These are phyloP conservation scores for Tipula helvola DNA, from an alignment of 2,888 invertebrate genomes.

Conservation along the genomic window DNA sequence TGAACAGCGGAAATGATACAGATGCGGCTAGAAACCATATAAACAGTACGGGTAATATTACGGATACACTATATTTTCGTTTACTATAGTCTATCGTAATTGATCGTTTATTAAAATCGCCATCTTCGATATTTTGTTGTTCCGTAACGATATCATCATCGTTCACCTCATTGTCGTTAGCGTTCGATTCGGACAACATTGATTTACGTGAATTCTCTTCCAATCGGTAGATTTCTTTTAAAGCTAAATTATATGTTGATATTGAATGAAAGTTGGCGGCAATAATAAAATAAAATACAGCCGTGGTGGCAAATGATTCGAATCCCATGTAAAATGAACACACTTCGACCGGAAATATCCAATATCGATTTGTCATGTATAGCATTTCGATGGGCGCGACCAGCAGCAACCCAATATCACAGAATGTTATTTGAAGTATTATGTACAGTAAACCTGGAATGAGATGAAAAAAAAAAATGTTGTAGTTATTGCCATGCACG, in stretches of 20 bases:
- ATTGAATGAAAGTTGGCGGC: conserved; percentile 45
- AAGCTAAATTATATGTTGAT: conserved; percentile 30
- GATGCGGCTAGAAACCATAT: conserved; percentile 46
- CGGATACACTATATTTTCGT: conserved; percentile 36
- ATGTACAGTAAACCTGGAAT: conserved; percentile 41
- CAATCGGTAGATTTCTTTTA: conserved; percentile 13
- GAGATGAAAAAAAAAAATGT: not conserved
- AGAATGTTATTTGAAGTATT: conserved; percentile 41
- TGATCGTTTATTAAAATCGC: conserved; percentile 25
- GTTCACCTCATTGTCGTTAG: not conserved
- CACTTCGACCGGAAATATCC: conserved; percentile 38
- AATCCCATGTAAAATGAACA: conserved; percentile 44
- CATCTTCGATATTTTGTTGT: conserved; percentile 18
- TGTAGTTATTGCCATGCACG: not conserved
- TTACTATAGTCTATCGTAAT: conserved; percentile 43
- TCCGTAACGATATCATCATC: conserved; percentile 20
- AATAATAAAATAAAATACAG: conserved; percentile 42
- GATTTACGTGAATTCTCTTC: not conserved
- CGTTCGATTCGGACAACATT: conserved; percentile 12
- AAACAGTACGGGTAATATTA: conserved; percentile 41
- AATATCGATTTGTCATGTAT: conserved; percentile 38
- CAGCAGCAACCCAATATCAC: conserved; percentile 37
- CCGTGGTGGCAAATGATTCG: conserved; percentile 42
- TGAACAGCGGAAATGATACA: conserved; percentile 39
- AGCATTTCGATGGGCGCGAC: conserved; percentile 41